phyloP scores from a whole-genome alignment of 1,140 invertebrate genomes.

The Elysia chlorotica region DNA sequence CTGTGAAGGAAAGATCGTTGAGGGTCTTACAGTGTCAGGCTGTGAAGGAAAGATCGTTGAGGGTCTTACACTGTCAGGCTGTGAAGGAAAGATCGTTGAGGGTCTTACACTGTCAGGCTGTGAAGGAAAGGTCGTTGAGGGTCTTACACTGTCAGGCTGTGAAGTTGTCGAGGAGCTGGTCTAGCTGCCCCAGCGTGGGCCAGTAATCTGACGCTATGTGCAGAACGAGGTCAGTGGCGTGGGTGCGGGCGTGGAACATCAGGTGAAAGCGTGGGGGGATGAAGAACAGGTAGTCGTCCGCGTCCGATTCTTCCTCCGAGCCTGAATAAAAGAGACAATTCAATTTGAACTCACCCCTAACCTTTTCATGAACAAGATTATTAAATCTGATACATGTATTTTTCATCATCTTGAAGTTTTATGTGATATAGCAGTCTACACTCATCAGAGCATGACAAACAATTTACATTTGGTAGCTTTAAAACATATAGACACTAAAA shows the following conservation, averaged over 20 bases:
- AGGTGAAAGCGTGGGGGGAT: constrained; percentile 5
- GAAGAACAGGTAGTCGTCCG: constrained; percentile 9
- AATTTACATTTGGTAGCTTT: too few relatives aligned
- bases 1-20: neutral
- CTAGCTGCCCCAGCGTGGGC: neutral
- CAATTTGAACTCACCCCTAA: neutral
- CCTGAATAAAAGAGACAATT: neutral
- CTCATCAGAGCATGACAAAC: too few relatives aligned
- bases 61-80: neutral
- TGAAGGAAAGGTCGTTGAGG: neutral
- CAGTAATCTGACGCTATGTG: constrained; percentile 10
- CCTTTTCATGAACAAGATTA: too few relatives aligned
- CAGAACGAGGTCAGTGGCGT: neutral
- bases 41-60: neutral
- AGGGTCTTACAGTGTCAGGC: neutral
- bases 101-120: neutral
- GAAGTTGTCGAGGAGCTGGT: neutral
- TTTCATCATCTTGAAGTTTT: too few relatives aligned
- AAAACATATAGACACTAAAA: too few relatives aligned
- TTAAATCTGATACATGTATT: too few relatives aligned
- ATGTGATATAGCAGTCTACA: too few relatives aligned
- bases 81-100: neutral
- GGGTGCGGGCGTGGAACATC: neutral
- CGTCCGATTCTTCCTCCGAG: neutral
- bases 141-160: neutral